A percentile compares a stretch with the other conserved stretches of the same genome.
These are phyloP conservation scores for Varroa destructor DNA, from an alignment of 1,140 invertebrate genomes.

Conservation along the genomic window DNA sequence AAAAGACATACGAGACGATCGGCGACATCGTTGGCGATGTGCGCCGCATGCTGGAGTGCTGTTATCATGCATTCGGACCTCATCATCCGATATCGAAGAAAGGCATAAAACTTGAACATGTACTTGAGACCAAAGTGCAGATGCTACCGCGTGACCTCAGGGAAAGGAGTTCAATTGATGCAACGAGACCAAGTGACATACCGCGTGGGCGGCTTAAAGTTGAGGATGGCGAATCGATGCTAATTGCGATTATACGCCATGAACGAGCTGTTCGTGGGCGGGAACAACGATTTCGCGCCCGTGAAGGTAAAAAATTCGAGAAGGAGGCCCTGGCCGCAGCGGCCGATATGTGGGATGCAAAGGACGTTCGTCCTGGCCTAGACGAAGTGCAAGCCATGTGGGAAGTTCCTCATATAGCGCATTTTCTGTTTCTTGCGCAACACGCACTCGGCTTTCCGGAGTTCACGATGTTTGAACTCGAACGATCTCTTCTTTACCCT, in stretches of 20 bases:
- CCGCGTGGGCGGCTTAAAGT: background rate
- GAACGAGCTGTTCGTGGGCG: conserved; percentile 1
- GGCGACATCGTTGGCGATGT: conserved; percentile 45
- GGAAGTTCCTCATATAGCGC: conserved; percentile 44
- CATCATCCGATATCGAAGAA: conserved; percentile 43
- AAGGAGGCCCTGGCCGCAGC: conserved; percentile 31
- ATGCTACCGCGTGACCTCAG: conserved; percentile 41
- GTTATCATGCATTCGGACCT: conserved; percentile 45
- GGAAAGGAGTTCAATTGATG: background rate
- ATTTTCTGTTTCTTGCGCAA: conserved; percentile 48
- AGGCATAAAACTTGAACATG: conserved; percentile 43
- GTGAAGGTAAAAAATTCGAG: conserved; percentile 13
- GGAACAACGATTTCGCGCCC: conserved; percentile 10
- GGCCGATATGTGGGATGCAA: conserved; percentile 34
- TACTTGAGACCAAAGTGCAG: conserved; percentile 45
- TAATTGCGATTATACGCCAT: conserved; percentile 19
- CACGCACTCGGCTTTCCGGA: conserved; percentile 43
- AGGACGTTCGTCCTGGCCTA: background rate
- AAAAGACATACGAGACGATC: conserved; percentile 39
- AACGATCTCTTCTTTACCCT: conserved; percentile 49
- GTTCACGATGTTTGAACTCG: conserved; percentile 49
- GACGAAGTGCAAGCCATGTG: background rate
- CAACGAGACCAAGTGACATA: conserved; percentile 19
- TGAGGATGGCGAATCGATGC: conserved; percentile 25
- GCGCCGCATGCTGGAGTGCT: conserved; percentile 46